Evolutionary conservation across 2,113 vertebrate species (phyloP).

Genomic region (Spea bombifrons): DNA sequence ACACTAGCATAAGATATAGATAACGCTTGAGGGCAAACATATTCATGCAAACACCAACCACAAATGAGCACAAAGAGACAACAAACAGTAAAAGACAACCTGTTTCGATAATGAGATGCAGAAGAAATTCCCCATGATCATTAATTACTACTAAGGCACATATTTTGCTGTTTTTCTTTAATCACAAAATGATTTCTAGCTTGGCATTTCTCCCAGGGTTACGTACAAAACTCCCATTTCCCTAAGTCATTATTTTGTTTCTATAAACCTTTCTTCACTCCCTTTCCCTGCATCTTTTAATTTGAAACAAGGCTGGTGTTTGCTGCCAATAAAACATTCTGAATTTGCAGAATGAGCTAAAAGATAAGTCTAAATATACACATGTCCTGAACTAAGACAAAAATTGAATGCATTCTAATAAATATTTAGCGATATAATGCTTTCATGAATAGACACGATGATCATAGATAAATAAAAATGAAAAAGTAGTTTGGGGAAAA

Average conservation of each 20-base stretch:
- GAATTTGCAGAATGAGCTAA: too few species aligned
- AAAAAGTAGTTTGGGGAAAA: too few species aligned
- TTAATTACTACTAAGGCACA: slow-evolving; percentile 9
- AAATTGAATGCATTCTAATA: too few species aligned
- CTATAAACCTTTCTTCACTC: too few species aligned
- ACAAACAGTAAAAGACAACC: not conserved
- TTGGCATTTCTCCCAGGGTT: slow-evolving; percentile 14
- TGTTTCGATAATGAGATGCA: slow-evolving; percentile 6
- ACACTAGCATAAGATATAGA: not conserved
- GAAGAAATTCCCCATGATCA: not conserved
- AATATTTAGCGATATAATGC: too few species aligned
- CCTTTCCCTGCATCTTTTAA: too few species aligned
- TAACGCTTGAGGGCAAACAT: not conserved
- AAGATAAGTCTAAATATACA: too few species aligned
- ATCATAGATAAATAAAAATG: too few species aligned
- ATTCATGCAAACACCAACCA: not conserved
- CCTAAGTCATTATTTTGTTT: not conserved
- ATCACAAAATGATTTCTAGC: not conserved
- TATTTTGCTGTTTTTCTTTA: not conserved
- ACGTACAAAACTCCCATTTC: not conserved
- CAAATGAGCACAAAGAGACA: not conserved
- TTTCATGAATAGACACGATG: too few species aligned
- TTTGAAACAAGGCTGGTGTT: too few species aligned
- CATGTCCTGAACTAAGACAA: too few species aligned
- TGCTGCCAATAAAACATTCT: too few species aligned